Percentiles rank a stretch among this genome's conserved stretches.
phyloP scores from a whole-genome alignment of 2,888 invertebrate species.

The Neocrepidodera transversa region DNA sequence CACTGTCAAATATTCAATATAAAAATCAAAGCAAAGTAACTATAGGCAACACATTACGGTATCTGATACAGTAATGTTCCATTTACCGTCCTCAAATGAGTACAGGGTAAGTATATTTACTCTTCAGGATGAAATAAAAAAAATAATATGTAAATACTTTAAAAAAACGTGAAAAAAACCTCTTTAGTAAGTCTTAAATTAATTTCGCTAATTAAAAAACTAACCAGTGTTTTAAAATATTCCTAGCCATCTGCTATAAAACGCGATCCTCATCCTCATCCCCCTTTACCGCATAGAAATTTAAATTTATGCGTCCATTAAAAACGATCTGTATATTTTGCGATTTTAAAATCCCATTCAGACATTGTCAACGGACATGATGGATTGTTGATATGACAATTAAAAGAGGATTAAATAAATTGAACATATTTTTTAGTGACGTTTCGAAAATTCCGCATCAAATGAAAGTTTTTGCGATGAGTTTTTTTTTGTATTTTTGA shows the following conservation, averaged over 20 bases:
- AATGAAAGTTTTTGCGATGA: no score
- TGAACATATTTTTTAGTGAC: conserved; percentile 21
- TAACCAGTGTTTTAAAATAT: neutral
- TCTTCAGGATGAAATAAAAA: no score
- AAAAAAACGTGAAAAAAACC: no score
- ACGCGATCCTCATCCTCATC: conserved; percentile 16
- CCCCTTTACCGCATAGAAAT: conserved; percentile 23
- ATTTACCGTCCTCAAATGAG: no score
- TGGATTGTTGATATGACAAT: conserved; percentile 43
- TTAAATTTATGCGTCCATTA: conserved; percentile 43
- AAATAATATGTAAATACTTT: no score
- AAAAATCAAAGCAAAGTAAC: no score
- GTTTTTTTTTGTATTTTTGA: no score
- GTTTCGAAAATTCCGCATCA: conserved; percentile 5
- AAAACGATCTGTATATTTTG: conserved; percentile 40
- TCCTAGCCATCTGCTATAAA: conserved; percentile 2
- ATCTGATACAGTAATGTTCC: no score
- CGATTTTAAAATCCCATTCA: conserved; percentile 43
- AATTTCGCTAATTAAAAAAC: conserved; percentile 1
- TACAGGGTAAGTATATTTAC: no score
- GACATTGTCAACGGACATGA: conserved; percentile 44
- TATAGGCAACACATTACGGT: no score
- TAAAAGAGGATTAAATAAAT: conserved; percentile 41
- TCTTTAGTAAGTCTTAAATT: no score
- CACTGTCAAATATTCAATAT: no score